A percentile compares a stretch with the other conserved stretches of the same genome.
These are phyloP conservation scores for Gorsachius magnificus DNA, from an alignment of 2,797 vertebrate genomes.

Conservation along the genomic window DNA sequence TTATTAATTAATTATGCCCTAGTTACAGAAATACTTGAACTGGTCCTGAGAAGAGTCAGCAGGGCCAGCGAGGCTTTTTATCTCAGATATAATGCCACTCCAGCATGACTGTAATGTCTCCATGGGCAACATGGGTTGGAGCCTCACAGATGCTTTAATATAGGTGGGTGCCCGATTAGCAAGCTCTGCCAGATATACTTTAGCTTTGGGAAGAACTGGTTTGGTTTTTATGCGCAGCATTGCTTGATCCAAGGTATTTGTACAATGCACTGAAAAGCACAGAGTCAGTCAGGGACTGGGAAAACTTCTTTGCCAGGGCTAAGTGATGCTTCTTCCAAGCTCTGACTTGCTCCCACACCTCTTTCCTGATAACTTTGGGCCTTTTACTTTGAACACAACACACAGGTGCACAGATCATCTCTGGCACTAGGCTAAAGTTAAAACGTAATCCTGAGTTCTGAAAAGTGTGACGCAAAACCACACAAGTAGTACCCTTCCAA, in stretches of 20 bases:
- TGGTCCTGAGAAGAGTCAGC: neutral
- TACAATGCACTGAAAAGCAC: neutral
- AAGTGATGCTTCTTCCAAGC: neutral
- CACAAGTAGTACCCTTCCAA: neutral
- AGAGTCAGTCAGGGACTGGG: neutral
- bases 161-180: conserved; percentile 32
- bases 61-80: neutral
- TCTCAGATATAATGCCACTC: neutral
- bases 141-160: conserved; percentile 25
- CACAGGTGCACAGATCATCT: neutral
- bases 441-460: neutral
- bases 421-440: neutral
- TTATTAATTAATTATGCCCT: neutral
- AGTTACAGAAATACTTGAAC: neutral
- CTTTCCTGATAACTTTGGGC: neutral
- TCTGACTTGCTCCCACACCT: neutral
- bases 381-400: neutral
- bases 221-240: neutral
- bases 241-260: neutral
- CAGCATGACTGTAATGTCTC: neutral
- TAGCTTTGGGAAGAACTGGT: neutral
- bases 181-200: conserved; percentile 4
- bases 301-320: neutral
- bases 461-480: neutral
- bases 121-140: neutral